A percentile compares a stretch with the other conserved stretches of the same genome.
Conservation (phyloP, 2,888 invertebrate genomes). For the Mimumesa dahlbomi region DNA sequence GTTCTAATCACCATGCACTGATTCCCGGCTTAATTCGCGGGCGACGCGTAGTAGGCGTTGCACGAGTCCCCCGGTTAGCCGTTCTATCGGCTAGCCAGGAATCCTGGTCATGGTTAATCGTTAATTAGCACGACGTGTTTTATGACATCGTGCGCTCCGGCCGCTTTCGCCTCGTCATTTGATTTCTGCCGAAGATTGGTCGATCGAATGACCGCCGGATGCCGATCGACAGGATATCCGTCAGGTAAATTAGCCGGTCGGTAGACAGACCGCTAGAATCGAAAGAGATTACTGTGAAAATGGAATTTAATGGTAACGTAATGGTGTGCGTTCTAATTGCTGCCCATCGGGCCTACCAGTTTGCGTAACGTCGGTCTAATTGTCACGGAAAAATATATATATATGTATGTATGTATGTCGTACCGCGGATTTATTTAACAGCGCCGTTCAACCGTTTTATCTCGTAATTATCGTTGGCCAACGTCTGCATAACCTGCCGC, state of each 20-base stretch:
- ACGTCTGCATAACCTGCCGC: conserved; percentile 11
- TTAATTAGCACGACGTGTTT: conserved; percentile 71
- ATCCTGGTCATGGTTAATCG: conserved; percentile 73
- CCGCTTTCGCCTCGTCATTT: conserved; percentile 63
- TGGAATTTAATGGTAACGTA: conserved; percentile 51
- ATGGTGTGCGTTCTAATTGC: conserved; percentile 39
- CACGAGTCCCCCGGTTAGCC: conserved; percentile 52
- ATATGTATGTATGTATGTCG: too few species aligned
- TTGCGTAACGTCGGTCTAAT: conserved; percentile 40
- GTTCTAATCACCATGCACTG: conserved; percentile 74
- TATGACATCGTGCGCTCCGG: conserved; percentile 45
- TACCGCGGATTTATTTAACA: conserved; percentile 29
- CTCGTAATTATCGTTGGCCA: conserved; percentile 33
- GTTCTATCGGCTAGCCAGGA: conserved; percentile 63
- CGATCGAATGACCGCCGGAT: conserved; percentile 62
- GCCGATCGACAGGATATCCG: conserved; percentile 66
- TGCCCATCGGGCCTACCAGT: conserved; percentile 25
- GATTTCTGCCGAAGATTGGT: conserved; percentile 64
- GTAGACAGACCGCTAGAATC: conserved; percentile 25
- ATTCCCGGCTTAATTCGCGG: conserved; percentile 70
- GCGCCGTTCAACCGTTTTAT: conserved; percentile 10
- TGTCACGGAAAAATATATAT: conserved; percentile 39
- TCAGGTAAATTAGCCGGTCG: conserved; percentile 53
- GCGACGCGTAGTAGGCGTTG: conserved; percentile 58
- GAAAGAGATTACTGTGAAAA: conserved; percentile 51